Conservation (phyloP, 2,888 invertebrate species). For the Latrodectus elegans region DNA sequence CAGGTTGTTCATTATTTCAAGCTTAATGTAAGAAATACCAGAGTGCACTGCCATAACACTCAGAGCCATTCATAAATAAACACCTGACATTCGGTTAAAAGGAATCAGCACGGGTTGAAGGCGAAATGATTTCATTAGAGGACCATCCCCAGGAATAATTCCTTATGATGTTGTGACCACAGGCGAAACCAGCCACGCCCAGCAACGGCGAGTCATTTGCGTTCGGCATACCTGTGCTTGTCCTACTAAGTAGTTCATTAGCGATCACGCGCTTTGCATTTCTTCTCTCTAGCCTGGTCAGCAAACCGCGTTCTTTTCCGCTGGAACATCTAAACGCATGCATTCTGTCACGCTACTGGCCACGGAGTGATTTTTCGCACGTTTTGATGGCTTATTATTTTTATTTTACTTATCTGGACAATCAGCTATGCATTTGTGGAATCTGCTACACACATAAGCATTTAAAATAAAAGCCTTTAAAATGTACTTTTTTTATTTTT, state of each 20-base stretch:
- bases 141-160: conserved; percentile 37
- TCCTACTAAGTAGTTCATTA: conserved; percentile 68
- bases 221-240: conserved; percentile 65
- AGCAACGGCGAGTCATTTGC: conserved; percentile 63
- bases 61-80: too few relatives aligned
- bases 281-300: conserved; percentile 23
- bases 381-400: too few relatives aligned
- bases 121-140: conserved; percentile 52
- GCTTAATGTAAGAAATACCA: too few relatives aligned
- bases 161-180: conserved; percentile 63
- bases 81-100: not conserved
- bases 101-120: not conserved
- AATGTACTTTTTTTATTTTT: too few relatives aligned
- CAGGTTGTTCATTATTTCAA: too few relatives aligned
- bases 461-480: too few relatives aligned
- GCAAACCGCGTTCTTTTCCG: conserved; percentile 10
- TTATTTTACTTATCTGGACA: too few relatives aligned
- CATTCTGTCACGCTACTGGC: conserved; percentile 60
- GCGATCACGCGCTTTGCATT: conserved; percentile 56
- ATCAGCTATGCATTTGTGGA: too few relatives aligned
- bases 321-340: conserved; percentile 37
- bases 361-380: not conserved
- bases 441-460: too few relatives aligned
- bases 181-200: conserved; percentile 58
- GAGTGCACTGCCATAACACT: too few relatives aligned